Base-by-base conservation (phyloP, 2,113 vertebrate genomes). In the Turdus rufiventris region DNA sequence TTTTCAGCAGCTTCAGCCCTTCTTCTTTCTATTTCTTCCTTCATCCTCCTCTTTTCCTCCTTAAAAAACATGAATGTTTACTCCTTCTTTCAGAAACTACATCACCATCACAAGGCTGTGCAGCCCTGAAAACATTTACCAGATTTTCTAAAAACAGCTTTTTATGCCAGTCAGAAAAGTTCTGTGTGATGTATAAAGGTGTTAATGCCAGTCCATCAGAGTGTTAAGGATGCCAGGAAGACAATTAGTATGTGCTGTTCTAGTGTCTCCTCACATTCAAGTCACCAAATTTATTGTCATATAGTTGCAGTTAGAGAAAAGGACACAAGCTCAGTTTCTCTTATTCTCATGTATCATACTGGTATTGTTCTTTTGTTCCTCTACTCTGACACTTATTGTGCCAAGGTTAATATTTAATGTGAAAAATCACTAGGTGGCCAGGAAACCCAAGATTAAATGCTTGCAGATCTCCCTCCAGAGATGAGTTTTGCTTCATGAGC, bases 1-100 rank as follows among this genome's bases (percentile, higher is more conserved):
- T 99, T 99, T 97, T 99, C 99, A 11, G 99, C 99, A 36, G 99
- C 99, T 97, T 99, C 99, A 3, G 99, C 99, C 95, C 99, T 98
- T 97, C 99, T 98, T 97, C 97, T 98, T 94, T 99, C 99, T 6
- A 99, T 99, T 95, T 99, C 99, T 96, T 99, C 99, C 91, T 99
- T 99, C 98, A 99, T 98, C 94, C 98, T 99, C 96, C 98, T 98
- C 97, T 99, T 99, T 86, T 99, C 99, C 91, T 99, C 99, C 99
- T 99, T 94, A 85, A 62, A 93, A 80, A 83, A 51, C 33, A 89
- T 1, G 1, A 77, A 47, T 14, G 18, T 43, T 47, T 31, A 51
- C 3, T 62, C 62, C 14, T 18, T 62, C 38, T 38, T 73, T 43
- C 87, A 89, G 77, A 74, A 78, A 50, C 56, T 36, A 48, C 8